phyloP scores from a whole-genome alignment of 1,140 invertebrate species.

The Periplaneta americana region DNA sequence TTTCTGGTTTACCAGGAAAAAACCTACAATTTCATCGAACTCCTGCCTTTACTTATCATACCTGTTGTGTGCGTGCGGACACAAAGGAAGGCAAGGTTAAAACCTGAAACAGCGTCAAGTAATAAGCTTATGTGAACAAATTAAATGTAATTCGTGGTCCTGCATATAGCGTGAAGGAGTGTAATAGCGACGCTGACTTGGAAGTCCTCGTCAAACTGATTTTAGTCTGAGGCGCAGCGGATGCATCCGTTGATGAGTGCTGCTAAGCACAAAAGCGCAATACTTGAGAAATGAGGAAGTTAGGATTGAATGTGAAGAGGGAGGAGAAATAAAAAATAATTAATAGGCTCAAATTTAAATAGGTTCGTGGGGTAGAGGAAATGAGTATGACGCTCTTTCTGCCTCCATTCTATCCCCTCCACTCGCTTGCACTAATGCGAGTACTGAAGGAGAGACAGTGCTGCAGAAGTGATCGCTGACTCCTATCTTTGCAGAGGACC shows the following conservation, averaged over 20 bases:
- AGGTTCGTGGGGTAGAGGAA: slow-evolving; percentile 3
- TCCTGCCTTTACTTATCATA: no score
- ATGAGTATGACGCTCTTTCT: neutral
- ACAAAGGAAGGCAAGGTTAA: neutral
- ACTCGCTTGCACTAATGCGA: neutral
- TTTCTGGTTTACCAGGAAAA: no score
- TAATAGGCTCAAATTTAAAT: slow-evolving; percentile 13
- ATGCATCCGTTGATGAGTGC: neutral
- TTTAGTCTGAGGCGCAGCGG: neutral
- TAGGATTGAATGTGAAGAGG: neutral
- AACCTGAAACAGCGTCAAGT: neutral
- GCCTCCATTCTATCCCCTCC: neutral
- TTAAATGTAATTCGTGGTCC: neutral
- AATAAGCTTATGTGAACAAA: neutral
- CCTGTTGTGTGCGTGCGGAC: no score
- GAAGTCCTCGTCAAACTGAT: neutral
- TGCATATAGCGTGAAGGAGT: neutral
- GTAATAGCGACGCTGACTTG: neutral
- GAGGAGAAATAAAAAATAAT: slow-evolving; percentile 7
- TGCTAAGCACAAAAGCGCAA: neutral
- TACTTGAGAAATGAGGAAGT: neutral
- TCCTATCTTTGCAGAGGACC: no score
- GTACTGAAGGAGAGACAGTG: neutral
- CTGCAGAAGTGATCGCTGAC: no score
- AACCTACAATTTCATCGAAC: no score